Percentiles rank a stretch among this genome's conserved stretches.
phyloP scores from a whole-genome alignment of 2,113 vertebrate species.

The Geococcyx californianus region DNA sequence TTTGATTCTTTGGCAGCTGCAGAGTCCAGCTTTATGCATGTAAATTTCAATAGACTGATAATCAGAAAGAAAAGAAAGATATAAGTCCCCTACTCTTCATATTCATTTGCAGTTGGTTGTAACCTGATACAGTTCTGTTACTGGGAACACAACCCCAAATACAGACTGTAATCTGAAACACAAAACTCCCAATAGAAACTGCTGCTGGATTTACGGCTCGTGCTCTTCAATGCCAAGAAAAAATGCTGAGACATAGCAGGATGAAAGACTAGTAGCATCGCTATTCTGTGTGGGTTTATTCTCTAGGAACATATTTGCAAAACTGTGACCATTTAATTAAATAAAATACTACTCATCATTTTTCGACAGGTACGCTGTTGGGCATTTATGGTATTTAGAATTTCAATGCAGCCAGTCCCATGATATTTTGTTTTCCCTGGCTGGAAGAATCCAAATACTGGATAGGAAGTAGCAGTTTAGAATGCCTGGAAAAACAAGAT shows the following conservation, averaged over 20 bases:
- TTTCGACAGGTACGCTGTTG: not conserved
- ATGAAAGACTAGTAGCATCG: not conserved
- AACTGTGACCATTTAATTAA: not conserved
- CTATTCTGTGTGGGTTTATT: not conserved
- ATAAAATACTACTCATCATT: not conserved
- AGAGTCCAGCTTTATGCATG: not conserved
- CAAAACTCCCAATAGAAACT: not conserved
- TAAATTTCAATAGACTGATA: not conserved
- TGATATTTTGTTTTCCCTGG: not conserved
- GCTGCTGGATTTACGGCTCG: not conserved
- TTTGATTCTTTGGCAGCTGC: not conserved
- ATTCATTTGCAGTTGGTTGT: accelerated
- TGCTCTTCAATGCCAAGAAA: not conserved
- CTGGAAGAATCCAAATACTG: not conserved
- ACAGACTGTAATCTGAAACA: not conserved
- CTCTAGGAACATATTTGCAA: not conserved
- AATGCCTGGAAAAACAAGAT: not conserved
- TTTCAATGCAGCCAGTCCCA: not conserved
- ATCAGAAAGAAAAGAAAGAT: not conserved
- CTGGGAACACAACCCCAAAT: not conserved
- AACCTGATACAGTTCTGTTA: not conserved
- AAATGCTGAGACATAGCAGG: not conserved
- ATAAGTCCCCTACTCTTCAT: not conserved
- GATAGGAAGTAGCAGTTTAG: not conserved
- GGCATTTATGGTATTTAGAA: not conserved